Conservation (phyloP, 2,797 vertebrate species). For the Sebastes kiyomatsui region DNA sequence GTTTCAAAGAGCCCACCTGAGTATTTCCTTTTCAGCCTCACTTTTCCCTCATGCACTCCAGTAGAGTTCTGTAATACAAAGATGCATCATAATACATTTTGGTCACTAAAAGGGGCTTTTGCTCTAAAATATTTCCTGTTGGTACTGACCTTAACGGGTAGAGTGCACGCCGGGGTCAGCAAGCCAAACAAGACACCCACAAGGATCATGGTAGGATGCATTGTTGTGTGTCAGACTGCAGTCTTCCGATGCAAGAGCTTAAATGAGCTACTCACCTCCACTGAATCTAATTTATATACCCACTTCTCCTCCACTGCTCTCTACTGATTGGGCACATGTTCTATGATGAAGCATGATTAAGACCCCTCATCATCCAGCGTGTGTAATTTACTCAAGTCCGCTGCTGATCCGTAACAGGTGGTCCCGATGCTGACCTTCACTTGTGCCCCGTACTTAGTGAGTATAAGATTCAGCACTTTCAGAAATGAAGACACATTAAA, state of each 20-base stretch:
- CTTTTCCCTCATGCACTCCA: slow-evolving; percentile 59
- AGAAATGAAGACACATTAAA: slow-evolving; percentile 51
- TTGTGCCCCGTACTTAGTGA: slow-evolving; percentile 57
- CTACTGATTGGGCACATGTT: slow-evolving; percentile 62
- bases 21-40: slow-evolving; percentile 74
- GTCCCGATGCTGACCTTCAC: slow-evolving; percentile 62
- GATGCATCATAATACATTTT: background rate
- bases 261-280: slow-evolving; percentile 32
- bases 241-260: slow-evolving; percentile 23
- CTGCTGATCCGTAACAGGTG: slow-evolving; percentile 68
- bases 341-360: slow-evolving; percentile 65
- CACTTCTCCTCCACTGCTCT: slow-evolving; percentile 43
- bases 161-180: slow-evolving; percentile 57
- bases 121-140: background rate
- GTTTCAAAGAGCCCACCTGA: slow-evolving; percentile 67
- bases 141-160: slow-evolving; percentile 79
- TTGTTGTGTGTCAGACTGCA: slow-evolving; percentile 43
- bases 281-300: slow-evolving; percentile 74
- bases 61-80: slow-evolving; percentile 76
- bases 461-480: slow-evolving; percentile 75
- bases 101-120: background rate
- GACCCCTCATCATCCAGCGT: slow-evolving; percentile 63
- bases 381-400: slow-evolving; percentile 74
- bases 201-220: slow-evolving; percentile 56
- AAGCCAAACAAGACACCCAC: slow-evolving; percentile 61